Evolutionary conservation across 2,113 vertebrate species (phyloP), one percentile per base, ranked within the genome.

Genomic region (Euleptes europaea): DNA sequence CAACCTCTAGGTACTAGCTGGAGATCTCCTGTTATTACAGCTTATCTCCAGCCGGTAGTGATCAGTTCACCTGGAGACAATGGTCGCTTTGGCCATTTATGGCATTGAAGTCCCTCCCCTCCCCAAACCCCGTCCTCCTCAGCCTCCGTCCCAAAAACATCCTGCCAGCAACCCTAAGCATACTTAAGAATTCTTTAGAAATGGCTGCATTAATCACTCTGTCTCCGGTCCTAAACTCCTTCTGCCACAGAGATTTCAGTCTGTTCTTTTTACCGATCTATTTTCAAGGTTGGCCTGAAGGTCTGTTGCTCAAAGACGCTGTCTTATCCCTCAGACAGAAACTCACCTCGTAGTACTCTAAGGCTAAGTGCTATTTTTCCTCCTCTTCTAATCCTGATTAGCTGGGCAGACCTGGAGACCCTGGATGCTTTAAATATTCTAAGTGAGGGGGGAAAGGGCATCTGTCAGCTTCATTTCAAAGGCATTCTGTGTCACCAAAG

Each of bases 321-420:
- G 14, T 84, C 76, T 87, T 84, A 88, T 79, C 74, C 42, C 69
- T 17, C 63, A 35, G 78, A 51, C 87, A 81, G 82, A 91, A 90
- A 86, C 65, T 26, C 7, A 86, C 77, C 65, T 90, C 71, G 51
- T 67, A 79, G 83, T 40, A 71, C 49, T 83, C 83, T 89, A 90
- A 89, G 84, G 83, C 84, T 89, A 87, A 90, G 66, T 83, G 63
- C 85, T 94, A 78, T 90, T 91, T 93, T 92, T 47, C 47, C 21
- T 88, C 67, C 77, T 90, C n/a, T 28, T 28, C 12, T 94, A 92
- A 94, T 94, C 84, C 76, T 80, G 57, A 75, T 93, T 85, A 92
- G 49, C 6, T 57, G 60, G 23, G 89, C 74, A 84, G 4, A 1
- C 42, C 0, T 2, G 2, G 57, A 76, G 84, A 90, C 82, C 88